Conservation (phyloP, 1,140 invertebrate genomes). For the Euwallacea fornicatus region DNA sequence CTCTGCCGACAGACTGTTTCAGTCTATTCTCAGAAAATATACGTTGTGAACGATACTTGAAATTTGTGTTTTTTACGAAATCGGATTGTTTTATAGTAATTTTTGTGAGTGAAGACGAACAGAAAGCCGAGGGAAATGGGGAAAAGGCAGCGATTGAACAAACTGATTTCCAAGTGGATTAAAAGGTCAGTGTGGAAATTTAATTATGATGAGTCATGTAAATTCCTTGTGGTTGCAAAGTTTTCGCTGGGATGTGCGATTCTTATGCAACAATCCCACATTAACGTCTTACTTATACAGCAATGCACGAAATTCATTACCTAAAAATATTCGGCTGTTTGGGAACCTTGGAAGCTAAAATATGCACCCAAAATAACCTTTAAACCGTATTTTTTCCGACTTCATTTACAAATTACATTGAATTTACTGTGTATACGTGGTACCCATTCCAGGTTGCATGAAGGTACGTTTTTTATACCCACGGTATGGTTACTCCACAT, state of each 20-base stretch:
- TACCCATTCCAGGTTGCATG: too few relatives aligned
- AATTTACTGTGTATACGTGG: too few relatives aligned
- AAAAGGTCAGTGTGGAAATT: conserved; percentile 39
- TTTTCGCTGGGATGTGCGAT: not conserved
- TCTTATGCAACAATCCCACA: not conserved
- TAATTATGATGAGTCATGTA: too few relatives aligned
- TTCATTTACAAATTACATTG: too few relatives aligned
- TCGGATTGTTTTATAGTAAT: conserved; percentile 15
- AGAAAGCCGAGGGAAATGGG: conserved; percentile 27
- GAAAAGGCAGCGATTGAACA: conserved; percentile 42
- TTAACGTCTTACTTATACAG: not conserved
- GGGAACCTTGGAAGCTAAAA: too few relatives aligned
- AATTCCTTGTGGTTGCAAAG: too few relatives aligned
- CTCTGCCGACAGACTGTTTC: not conserved
- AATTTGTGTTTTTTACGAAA: not conserved
- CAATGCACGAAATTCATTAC: too few relatives aligned
- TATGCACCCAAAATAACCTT: too few relatives aligned
- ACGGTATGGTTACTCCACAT: not conserved
- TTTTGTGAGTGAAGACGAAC: not conserved
- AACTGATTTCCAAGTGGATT: conserved; percentile 45
- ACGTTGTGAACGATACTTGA: conserved; percentile 1
- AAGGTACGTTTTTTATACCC: too few relatives aligned
- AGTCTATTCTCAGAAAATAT: conserved; percentile 4
- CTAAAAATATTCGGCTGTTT: too few relatives aligned
- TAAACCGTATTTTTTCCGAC: too few relatives aligned